A percentile compares a stretch with the other conserved stretches of the same genome.
Evolutionary conservation across 2,888 invertebrate species (phyloP).

Genomic region (Thyatira batis): DNA sequence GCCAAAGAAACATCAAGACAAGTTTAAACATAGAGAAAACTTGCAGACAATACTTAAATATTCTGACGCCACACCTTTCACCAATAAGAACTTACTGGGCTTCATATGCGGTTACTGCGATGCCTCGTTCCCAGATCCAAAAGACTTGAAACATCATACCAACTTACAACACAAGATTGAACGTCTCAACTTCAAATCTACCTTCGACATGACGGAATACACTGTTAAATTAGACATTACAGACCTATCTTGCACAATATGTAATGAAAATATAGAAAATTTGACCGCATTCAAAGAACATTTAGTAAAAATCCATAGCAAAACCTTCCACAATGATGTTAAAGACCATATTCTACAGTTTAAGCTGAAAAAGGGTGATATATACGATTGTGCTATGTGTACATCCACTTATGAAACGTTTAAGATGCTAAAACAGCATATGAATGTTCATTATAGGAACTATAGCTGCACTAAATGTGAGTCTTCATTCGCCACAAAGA

Average conservation of each 20-base stretch:
- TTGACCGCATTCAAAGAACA: conserved; percentile 50
- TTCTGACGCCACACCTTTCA: conserved; percentile 64
- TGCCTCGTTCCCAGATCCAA: conserved; percentile 53
- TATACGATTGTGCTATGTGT: conserved; percentile 64
- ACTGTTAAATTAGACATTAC: conserved; percentile 57
- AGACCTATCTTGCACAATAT: conserved; percentile 50
- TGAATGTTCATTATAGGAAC: conserved; percentile 69
- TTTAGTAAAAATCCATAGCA: conserved; percentile 48
- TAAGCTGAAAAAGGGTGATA: conserved; percentile 61
- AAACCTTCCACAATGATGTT: conserved; percentile 52
- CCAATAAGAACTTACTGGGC: conserved; percentile 57
- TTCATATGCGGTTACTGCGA: conserved; percentile 66
- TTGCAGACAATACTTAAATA: conserved; percentile 54
- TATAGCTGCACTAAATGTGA: conserved; percentile 60
- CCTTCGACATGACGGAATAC: conserved; percentile 55
- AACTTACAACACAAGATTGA: conserved; percentile 45
- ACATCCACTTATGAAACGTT: conserved; percentile 66
- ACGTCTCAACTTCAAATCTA: conserved; percentile 46
- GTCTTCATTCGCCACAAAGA: conserved; percentile 57
- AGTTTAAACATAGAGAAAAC: conserved; percentile 60
- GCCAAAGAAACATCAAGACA: conserved; percentile 37
- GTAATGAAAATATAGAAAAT: conserved; percentile 42
- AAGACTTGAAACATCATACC: conserved; percentile 49
- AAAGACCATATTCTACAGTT: conserved; percentile 69
- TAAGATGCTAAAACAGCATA: conserved; percentile 72